Percentiles rank a stretch among this genome's conserved stretches.
Evolutionary conservation across 2,888 invertebrate genomes (phyloP).

Genomic region (Anorthoa munda): DNA sequence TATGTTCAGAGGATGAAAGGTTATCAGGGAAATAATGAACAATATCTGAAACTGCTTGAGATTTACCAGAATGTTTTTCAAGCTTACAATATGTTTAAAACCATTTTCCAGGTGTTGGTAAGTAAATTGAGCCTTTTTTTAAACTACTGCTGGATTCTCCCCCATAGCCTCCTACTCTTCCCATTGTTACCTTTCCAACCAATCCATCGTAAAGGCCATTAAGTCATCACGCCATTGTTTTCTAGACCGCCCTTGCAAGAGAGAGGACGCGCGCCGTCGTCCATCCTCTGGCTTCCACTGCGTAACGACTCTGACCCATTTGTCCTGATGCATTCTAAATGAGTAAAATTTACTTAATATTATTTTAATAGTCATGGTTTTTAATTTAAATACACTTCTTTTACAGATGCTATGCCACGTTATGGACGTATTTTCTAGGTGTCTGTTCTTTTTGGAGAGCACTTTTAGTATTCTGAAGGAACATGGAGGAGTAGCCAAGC

Average conservation of each 20-base stretch:
- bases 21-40: not conserved
- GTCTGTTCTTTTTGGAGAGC: slow-evolving; percentile 8
- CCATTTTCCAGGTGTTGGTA: slow-evolving; percentile 8
- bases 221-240: too few species aligned
- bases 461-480: not conserved
- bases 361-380: too few species aligned
- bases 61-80: slow-evolving; percentile 16
- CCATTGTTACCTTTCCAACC: too few species aligned
- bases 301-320: too few species aligned
- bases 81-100: slow-evolving; percentile 14
- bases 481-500: not conserved
- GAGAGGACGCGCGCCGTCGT: too few species aligned
- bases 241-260: too few species aligned
- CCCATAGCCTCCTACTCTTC: too few species aligned
- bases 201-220: too few species aligned
- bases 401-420: slow-evolving; percentile 18
- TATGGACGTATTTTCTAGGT: slow-evolving; percentile 4
- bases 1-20: not conserved
- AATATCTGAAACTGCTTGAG: slow-evolving; percentile 8
- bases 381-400: not conserved
- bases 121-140: not conserved
- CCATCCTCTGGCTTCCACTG: too few species aligned
- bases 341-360: too few species aligned
- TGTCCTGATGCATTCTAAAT: too few species aligned
- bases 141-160: too few species aligned